Conservation (phyloP, 2,888 invertebrate genomes). For the Pegoplata infirma region DNA sequence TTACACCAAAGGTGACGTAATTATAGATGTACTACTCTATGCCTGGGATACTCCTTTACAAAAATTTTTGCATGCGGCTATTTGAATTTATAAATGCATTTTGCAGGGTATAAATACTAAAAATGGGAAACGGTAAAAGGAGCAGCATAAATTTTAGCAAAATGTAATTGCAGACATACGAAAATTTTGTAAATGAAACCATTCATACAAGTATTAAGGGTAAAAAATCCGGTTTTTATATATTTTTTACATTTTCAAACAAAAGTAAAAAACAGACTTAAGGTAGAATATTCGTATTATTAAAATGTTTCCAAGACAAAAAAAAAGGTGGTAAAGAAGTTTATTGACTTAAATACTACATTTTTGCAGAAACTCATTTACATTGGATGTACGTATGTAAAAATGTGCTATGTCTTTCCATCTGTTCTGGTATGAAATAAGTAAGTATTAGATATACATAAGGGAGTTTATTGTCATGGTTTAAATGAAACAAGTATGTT, state of each 20-base stretch:
- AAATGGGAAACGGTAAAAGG: slow-evolving; percentile 14
- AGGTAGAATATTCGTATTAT: slow-evolving; percentile 5
- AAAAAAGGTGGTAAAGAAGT: slow-evolving; percentile 60
- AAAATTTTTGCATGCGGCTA: slow-evolving; percentile 47
- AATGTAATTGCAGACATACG: slow-evolving; percentile 53
- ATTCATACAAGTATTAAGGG: slow-evolving; percentile 15
- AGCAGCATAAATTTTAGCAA: slow-evolving; percentile 50
- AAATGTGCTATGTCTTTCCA: too few relatives aligned
- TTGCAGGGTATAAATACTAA: slow-evolving; percentile 52
- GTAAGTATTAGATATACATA: too few relatives aligned
- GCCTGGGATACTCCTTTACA: slow-evolving; percentile 51
- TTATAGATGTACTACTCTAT: slow-evolving; percentile 63
- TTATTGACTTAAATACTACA: slow-evolving; percentile 60
- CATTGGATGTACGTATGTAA: slow-evolving; percentile 27
- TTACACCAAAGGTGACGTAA: slow-evolving; percentile 65
- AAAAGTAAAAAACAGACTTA: slow-evolving; percentile 9
- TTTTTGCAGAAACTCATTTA: slow-evolving; percentile 49
- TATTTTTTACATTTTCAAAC: slow-evolving; percentile 15
- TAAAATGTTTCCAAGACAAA: slow-evolving; percentile 6
- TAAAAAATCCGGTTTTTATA: slow-evolving; percentile 47
- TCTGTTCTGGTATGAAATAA: background rate
- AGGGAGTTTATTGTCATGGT: slow-evolving; percentile 54
- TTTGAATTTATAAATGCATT: slow-evolving; percentile 40
- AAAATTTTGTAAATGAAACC: slow-evolving; percentile 18
- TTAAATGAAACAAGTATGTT: slow-evolving; percentile 24